phyloP scores from a whole-genome alignment of 2,113 vertebrate genomes.

The western clawed frog (Xenopus tropicalis) region DNA sequence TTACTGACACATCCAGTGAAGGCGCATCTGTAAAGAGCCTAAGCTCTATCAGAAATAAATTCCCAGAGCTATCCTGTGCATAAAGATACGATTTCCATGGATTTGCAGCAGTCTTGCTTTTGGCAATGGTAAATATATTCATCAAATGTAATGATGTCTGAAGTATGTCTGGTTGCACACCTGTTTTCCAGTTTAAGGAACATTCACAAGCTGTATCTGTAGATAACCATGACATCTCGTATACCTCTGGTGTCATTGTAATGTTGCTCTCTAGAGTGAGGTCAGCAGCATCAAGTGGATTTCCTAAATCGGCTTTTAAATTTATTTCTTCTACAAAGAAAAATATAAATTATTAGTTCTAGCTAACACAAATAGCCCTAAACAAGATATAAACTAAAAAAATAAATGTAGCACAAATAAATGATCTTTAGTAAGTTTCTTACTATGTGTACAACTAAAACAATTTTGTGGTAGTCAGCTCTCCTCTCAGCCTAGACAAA shows the following conservation, averaged over 20 bases:
- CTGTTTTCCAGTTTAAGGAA: slow-evolving; percentile 58
- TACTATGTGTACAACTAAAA: no score
- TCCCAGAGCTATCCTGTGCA: slow-evolving; percentile 68
- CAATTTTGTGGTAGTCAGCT: no score
- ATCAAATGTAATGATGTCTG: slow-evolving; percentile 82
- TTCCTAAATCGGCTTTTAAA: slow-evolving; percentile 52
- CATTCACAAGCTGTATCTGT: slow-evolving; percentile 56
- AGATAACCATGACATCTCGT: slow-evolving; percentile 73
- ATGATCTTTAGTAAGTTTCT: no score
- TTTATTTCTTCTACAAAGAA: slow-evolving; percentile 57
- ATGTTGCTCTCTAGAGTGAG: slow-evolving; percentile 59
- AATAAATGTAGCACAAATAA: no score
- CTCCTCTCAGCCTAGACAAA: no score
- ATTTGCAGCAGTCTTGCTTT: slow-evolving; percentile 69
- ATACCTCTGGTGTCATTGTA: slow-evolving; percentile 66
- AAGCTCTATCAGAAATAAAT: slow-evolving; percentile 80
- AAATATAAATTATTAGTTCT: background rate
- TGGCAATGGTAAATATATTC: slow-evolving; percentile 87
- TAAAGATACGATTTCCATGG: slow-evolving; percentile 90
- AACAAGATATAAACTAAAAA: no score
- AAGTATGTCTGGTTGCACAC: slow-evolving; percentile 65
- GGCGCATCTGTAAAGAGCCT: slow-evolving; percentile 50
- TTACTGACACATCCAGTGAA: slow-evolving; percentile 69
- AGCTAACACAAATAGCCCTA: no score
- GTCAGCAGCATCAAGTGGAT: slow-evolving; percentile 44